Evolutionary conservation across 2,797 vertebrate species (phyloP).

Genomic region (Heteromormyrus szaboi): DNA sequence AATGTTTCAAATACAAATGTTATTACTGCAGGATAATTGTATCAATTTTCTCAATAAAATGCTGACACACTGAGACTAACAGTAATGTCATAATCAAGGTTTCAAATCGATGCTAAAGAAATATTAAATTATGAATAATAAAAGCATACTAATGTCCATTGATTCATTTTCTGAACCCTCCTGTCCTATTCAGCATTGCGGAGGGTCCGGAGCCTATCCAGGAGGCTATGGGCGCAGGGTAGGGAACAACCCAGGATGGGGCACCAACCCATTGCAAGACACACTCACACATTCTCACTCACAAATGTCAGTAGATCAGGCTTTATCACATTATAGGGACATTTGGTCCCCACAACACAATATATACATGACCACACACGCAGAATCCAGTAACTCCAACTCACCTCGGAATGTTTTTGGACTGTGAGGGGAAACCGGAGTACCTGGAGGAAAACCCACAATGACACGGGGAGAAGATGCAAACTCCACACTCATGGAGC

Average conservation of each 20-base stretch:
- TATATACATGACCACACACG: background rate
- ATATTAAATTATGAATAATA: background rate
- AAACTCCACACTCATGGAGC: background rate
- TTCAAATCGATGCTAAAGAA: background rate
- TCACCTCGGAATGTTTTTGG: background rate
- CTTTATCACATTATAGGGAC: background rate
- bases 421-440: background rate
- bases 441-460: background rate
- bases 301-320: background rate
- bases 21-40: background rate
- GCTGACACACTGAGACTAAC: background rate
- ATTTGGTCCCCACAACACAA: background rate
- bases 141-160: background rate
- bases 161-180: background rate
- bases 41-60: background rate
- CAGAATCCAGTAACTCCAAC: background rate
- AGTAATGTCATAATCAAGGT: background rate
- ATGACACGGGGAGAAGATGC: background rate
- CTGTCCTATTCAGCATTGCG: background rate
- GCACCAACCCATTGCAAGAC: background rate
- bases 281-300: background rate
- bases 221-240: background rate
- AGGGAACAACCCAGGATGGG: background rate
- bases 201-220: background rate
- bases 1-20: background rate